phyloP scores from a whole-genome alignment of 2,888 invertebrate genomes.

The Hipparchia sbordonii region DNA sequence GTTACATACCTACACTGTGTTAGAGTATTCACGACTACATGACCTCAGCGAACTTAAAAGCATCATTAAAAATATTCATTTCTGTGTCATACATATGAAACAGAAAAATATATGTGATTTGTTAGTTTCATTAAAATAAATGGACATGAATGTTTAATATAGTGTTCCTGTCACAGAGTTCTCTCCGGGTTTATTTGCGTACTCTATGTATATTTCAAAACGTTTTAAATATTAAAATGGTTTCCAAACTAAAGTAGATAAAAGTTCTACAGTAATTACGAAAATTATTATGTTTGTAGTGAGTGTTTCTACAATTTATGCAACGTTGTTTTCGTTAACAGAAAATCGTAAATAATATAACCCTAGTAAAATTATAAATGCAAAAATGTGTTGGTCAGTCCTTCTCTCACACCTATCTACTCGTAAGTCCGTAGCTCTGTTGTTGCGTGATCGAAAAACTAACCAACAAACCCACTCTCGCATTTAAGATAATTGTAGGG shows the following conservation, averaged over 20 bases:
- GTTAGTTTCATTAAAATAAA: constrained; percentile 2
- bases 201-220: neutral
- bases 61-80: neutral
- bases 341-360: neutral
- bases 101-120: neutral
- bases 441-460: too few relatives aligned
- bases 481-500: too few relatives aligned
- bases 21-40: too few relatives aligned
- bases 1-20: too few relatives aligned
- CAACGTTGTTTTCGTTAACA: neutral
- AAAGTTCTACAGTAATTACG: neutral
- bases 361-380: too few relatives aligned
- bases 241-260: neutral
- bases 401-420: too few relatives aligned
- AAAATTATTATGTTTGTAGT: neutral
- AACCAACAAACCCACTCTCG: too few relatives aligned
- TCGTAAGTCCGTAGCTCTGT: too few relatives aligned
- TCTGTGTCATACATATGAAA: neutral
- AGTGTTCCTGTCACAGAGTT: neutral
- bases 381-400: too few relatives aligned
- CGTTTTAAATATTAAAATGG: neutral
- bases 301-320: neutral
- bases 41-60: too few relatives aligned
- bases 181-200: neutral
- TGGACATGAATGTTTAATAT: neutral